Evolutionary conservation across 2,888 invertebrate genomes (phyloP).

Genomic region (Tipula unca): DNA sequence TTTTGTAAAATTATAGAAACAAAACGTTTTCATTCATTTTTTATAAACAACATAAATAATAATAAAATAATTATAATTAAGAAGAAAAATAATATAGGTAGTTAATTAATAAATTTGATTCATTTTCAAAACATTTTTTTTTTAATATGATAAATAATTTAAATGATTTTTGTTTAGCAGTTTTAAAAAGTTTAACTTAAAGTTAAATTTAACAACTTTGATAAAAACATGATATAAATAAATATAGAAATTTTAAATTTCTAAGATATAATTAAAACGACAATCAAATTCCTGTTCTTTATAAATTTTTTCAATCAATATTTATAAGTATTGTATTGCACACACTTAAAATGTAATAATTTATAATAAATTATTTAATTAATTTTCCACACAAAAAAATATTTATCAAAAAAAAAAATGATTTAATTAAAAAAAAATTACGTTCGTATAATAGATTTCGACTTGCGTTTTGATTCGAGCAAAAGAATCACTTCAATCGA

Average conservation of each 20-base stretch:
- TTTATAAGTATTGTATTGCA: neutral
- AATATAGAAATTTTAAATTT: neutral
- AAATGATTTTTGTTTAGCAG: neutral
- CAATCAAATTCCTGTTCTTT: neutral
- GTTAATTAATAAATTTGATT: neutral
- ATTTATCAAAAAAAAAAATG: neutral
- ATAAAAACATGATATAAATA: neutral
- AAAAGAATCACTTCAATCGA: neutral
- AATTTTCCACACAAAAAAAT: neutral
- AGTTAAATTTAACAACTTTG: neutral
- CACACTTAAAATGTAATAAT: neutral
- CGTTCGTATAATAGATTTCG: neutral
- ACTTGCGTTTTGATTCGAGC: neutral
- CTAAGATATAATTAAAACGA: neutral
- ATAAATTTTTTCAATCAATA: neutral
- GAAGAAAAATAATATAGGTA: neutral
- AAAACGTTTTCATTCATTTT: neutral
- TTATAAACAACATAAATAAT: neutral
- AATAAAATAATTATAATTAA: neutral
- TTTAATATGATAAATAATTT: neutral
- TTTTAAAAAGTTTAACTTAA: neutral
- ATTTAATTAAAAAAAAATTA: neutral
- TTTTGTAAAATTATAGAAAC: neutral
- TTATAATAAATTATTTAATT: neutral
- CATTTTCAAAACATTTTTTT: neutral